Evolutionary conservation across 2,888 invertebrate genomes (phyloP).

Genomic region (Teleiodes luculella): DNA sequence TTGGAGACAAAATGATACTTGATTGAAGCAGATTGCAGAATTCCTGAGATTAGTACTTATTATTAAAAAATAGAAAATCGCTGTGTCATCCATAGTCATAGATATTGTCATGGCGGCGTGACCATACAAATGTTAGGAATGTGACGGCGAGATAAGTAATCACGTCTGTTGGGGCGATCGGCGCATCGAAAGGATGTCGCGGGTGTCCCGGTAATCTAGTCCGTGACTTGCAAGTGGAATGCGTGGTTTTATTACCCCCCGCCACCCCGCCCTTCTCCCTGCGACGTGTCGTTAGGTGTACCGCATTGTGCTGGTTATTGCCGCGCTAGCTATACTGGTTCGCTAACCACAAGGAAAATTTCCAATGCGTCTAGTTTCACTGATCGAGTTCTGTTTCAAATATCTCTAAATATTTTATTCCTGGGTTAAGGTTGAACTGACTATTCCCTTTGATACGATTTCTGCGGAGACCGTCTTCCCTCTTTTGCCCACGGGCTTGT

Average conservation of each 20-base stretch:
- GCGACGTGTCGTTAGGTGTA: constrained; percentile 44
- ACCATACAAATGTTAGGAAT: too few species aligned
- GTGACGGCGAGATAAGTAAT: constrained; percentile 28
- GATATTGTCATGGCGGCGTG: too few species aligned
- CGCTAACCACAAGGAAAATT: neutral
- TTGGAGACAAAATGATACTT: too few species aligned
- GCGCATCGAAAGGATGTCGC: constrained; percentile 58
- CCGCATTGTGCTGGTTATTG: constrained; percentile 55
- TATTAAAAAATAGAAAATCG: too few species aligned
- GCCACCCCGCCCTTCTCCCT: constrained; percentile 11
- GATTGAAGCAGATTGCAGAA: too few species aligned
- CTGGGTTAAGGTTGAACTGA: too few species aligned
- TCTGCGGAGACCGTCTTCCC: neutral
- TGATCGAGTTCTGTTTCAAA: constrained; percentile 5
- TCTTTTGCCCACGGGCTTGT: neutral
- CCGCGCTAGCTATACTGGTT: constrained; percentile 23
- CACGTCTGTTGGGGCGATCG: constrained; percentile 40
- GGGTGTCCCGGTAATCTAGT: constrained; percentile 64
- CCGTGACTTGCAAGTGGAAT: constrained; percentile 75
- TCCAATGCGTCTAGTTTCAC: constrained; percentile 3
- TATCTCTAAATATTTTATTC: constrained; percentile 2
- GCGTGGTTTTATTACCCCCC: constrained; percentile 65
- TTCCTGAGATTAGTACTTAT: too few species aligned
- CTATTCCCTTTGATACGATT: neutral
- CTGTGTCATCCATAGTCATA: too few species aligned